These are phyloP conservation scores for Hydraecia micacea DNA, from an alignment of 2,888 invertebrate species.

Conservation along the genomic window DNA sequence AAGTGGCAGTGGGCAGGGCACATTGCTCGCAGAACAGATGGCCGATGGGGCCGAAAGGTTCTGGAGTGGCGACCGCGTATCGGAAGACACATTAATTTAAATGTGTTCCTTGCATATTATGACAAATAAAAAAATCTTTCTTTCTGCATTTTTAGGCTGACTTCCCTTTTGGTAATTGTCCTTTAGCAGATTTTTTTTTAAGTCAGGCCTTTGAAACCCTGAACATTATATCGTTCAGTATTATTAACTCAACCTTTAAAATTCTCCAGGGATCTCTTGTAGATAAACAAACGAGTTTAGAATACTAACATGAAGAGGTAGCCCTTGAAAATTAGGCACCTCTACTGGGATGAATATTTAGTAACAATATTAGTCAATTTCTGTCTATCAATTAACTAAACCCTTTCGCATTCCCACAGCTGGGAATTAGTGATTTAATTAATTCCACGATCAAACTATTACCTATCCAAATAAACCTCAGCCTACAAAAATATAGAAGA, in stretches of 20 bases:
- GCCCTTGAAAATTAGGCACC: neutral
- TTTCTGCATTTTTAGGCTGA: neutral
- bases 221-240: conserved; percentile 40
- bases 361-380: conserved; percentile 3
- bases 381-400: conserved; percentile 5
- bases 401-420: neutral
- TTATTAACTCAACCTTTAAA: conserved; percentile 31
- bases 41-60: neutral
- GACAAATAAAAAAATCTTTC: neutral
- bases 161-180: neutral
- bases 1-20: neutral
- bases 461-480: no score
- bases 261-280: conserved; percentile 30
- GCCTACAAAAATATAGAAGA: no score
- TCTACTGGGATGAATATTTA: neutral
- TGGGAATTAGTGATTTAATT: neutral
- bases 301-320: conserved; percentile 37
- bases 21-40: neutral
- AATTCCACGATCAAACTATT: neutral
- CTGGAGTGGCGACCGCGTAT: neutral
- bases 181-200: neutral
- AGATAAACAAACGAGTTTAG: conserved; percentile 42
- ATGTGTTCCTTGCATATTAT: neutral
- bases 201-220: neutral
- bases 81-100: neutral